phyloP scores from a whole-genome alignment of 2,888 invertebrate species.

The Colostygia pectinataria region DNA sequence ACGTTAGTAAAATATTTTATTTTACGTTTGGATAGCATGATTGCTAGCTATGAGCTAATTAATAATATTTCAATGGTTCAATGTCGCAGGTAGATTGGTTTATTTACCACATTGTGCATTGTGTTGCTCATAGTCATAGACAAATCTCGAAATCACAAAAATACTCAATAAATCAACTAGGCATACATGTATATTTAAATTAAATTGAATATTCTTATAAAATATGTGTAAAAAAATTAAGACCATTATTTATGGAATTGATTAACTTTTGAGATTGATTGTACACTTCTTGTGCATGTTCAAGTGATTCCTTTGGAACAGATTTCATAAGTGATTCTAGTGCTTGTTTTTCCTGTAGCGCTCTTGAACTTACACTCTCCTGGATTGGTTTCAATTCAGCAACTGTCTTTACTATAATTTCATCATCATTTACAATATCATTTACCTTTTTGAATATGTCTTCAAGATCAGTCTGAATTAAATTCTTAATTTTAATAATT shows the following conservation, averaged over 20 bases:
- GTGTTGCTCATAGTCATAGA: too few relatives aligned
- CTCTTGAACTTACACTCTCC: constrained; percentile 24
- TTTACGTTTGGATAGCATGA: too few relatives aligned
- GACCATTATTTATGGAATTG: not conserved
- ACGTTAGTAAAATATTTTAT: too few relatives aligned
- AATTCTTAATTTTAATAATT: constrained; percentile 29
- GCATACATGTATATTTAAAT: too few relatives aligned
- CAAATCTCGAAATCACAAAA: too few relatives aligned
- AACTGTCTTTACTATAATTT: constrained; percentile 27
- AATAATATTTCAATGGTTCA: too few relatives aligned
- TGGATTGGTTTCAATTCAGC: constrained; percentile 36
- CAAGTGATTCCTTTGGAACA: not conserved
- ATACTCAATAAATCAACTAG: too few relatives aligned
- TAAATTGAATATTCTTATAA: too few relatives aligned
- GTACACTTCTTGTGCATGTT: not conserved
- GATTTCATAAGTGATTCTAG: not conserved
- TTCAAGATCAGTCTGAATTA: constrained; percentile 20
- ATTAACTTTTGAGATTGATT: not conserved
- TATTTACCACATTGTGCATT: too few relatives aligned
- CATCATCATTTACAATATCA: constrained; percentile 30
- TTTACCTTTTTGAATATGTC: constrained; percentile 38
- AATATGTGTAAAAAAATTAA: not conserved
- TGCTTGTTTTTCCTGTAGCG: not conserved
- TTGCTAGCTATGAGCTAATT: too few relatives aligned
- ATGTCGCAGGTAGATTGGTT: too few relatives aligned